A percentile compares a stretch with the other conserved stretches of the same genome.
These are phyloP conservation scores for Pheosia gnoma DNA, from an alignment of 2,888 invertebrate species.

Conservation along the genomic window DNA sequence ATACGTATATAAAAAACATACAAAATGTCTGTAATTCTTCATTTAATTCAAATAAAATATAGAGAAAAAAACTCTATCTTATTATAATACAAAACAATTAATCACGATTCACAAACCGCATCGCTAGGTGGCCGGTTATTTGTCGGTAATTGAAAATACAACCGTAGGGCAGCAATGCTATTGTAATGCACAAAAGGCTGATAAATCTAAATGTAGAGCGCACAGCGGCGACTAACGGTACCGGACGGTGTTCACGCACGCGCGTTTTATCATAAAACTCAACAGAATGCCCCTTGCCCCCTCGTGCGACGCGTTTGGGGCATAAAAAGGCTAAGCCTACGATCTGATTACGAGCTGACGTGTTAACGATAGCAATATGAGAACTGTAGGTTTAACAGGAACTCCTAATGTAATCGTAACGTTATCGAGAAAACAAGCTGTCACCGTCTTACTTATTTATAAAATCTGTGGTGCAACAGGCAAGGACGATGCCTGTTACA, in stretches of 20 bases:
- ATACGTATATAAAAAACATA: too few relatives aligned
- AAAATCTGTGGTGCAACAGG: too few relatives aligned
- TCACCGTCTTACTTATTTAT: too few relatives aligned
- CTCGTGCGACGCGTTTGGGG: background rate
- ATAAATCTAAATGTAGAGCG: slow-evolving; percentile 48
- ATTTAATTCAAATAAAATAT: too few relatives aligned
- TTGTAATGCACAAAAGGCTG: slow-evolving; percentile 33
- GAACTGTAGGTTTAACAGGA: too few relatives aligned
- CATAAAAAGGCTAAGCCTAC: background rate
- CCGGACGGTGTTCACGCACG: slow-evolving; percentile 28
- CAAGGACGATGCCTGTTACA: too few relatives aligned
- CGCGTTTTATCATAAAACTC: slow-evolving; percentile 31
- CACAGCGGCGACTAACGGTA: slow-evolving; percentile 44
- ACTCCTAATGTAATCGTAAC: too few relatives aligned
- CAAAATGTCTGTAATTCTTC: too few relatives aligned
- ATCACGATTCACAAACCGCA: slow-evolving; percentile 1
- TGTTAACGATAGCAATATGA: too few relatives aligned
- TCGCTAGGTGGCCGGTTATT: background rate
- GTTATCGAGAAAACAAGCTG: too few relatives aligned
- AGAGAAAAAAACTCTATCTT: background rate
- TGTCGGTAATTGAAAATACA: slow-evolving; percentile 6
- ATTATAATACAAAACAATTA: background rate
- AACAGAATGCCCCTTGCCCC: slow-evolving; percentile 15
- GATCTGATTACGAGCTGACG: too few relatives aligned
- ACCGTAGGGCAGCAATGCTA: slow-evolving; percentile 8